phyloP scores from a whole-genome alignment of 2,888 invertebrate species.

The Cyrtodaria siliqua region DNA sequence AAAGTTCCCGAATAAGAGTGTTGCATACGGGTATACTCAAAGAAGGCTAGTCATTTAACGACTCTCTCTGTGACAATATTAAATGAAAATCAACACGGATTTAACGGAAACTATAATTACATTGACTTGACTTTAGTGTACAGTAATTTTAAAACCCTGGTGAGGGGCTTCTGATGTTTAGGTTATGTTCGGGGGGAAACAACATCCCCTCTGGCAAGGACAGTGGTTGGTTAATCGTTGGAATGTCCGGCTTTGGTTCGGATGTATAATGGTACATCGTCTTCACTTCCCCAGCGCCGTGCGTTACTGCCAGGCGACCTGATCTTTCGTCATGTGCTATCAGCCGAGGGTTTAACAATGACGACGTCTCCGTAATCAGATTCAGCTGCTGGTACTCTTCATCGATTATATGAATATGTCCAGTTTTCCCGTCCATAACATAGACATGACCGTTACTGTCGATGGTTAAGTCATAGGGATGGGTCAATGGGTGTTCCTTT shows the following conservation, averaged over 20 bases:
- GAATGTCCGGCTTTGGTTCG: background rate
- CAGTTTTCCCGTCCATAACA: conserved; percentile 37
- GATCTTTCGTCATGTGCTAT: conserved; percentile 5
- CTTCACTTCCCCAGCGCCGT: conserved; percentile 20
- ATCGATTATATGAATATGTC: conserved; percentile 38
- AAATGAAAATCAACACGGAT: no score
- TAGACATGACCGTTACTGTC: conserved; percentile 35
- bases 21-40: no score
- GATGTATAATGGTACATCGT: background rate
- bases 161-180: conserved; percentile 10
- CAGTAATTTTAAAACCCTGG: conserved; percentile 35
- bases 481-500: conserved; percentile 8
- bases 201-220: background rate
- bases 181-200: background rate
- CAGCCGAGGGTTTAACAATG: conserved; percentile 15
- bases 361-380: conserved; percentile 14
- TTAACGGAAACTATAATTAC: no score
- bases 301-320: conserved; percentile 20
- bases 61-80: no score
- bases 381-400: conserved; percentile 6
- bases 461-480: conserved; percentile 31
- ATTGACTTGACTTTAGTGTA: no score
- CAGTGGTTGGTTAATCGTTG: background rate
- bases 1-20: no score
- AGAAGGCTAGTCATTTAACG: no score